Evolutionary conservation across 2,113 vertebrate species (phyloP), one percentile per base, ranked within the genome.

Genomic region (Glaucidium brasilianum): DNA sequence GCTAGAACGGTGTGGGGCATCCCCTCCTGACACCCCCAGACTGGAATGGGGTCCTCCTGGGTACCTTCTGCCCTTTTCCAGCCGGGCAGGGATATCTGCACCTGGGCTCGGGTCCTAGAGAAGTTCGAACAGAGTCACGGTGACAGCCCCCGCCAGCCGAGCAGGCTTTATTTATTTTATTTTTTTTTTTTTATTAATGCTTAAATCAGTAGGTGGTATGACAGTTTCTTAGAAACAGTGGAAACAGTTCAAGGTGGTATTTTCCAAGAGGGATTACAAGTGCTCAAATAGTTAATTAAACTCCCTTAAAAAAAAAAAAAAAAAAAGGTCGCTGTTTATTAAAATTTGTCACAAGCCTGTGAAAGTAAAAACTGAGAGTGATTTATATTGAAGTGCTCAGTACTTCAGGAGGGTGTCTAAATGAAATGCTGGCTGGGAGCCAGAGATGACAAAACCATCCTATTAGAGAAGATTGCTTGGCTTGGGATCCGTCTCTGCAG

Each of bases 271-370:
- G 88, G 95, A 96, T 97, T 96, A 95, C 85, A 92, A 94, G 88
- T 79, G 25, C 92, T 96, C 92, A 89, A 97, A 97, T 91, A 97
- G 96, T 97, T 98, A 88, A 97, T 98, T 98, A 96, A 97, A 92
- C 91, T 94, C 93, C 50, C 53, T 5, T 8, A 5, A 32, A 35
- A n/a, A 20, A 7, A 32, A 47, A 53, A 67, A 60, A 37, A 30
- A 66, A 30, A 23, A 11, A 27, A 23, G 19, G 77, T 91, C 13
- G 71, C 91, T 93, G 85, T 98, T 96, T 97, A 96, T 97, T 98
- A 95, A 96, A 97, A 93, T 96, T 95, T 95, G 95, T 97, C 97
- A 93, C 95, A 76, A 85, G 87, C 71, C 67, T 11, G 14, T 90
- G 79, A 91, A 95, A 97, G 93, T 96, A 53, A 95, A 96, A 96